Percentiles rank a stretch among this genome's conserved stretches.
Conservation (phyloP, 1,140 invertebrate species). For the Drosophila arawakana region DNA sequence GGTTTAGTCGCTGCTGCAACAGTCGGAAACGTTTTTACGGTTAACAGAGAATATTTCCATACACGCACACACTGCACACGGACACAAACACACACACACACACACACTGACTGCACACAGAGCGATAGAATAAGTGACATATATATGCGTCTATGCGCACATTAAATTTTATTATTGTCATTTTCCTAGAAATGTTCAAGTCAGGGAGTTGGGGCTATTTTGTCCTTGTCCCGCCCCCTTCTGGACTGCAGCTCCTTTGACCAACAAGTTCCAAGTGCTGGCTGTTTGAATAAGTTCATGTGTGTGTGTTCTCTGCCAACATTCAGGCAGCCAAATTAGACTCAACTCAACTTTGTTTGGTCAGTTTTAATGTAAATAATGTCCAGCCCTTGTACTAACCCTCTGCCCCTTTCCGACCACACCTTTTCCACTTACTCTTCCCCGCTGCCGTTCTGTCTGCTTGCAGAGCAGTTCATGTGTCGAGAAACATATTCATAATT, state of each 20-base stretch:
- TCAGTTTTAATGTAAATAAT: slow-evolving; percentile 78
- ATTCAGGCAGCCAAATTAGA: slow-evolving; percentile 73
- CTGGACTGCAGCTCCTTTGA: slow-evolving; percentile 16
- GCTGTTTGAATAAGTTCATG: slow-evolving; percentile 67
- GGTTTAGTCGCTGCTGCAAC: slow-evolving; percentile 45
- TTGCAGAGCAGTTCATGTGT: slow-evolving; percentile 59
- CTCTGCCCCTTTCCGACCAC: neutral
- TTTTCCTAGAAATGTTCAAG: slow-evolving; percentile 69
- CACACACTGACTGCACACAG: neutral
- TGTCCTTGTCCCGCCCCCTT: neutral
- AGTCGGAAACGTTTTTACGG: slow-evolving; percentile 77
- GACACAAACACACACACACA: slow-evolving; percentile 10
- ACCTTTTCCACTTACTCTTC: neutral
- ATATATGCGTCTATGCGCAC: slow-evolving; percentile 73
- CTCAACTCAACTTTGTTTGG: slow-evolving; percentile 76
- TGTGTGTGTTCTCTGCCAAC: slow-evolving; percentile 49
- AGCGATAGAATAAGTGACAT: slow-evolving; percentile 24
- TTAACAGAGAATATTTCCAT: slow-evolving; percentile 76
- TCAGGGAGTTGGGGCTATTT: neutral
- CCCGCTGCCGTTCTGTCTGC: neutral
- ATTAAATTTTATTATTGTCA: slow-evolving; percentile 84
- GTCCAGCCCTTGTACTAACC: slow-evolving; percentile 1
- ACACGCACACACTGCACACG: slow-evolving; percentile 32
- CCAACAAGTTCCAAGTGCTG: slow-evolving; percentile 67
- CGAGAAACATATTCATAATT: slow-evolving; percentile 79